phyloP scores from a whole-genome alignment of 2,888 invertebrate species.

The Gnatocerus cornutus region DNA sequence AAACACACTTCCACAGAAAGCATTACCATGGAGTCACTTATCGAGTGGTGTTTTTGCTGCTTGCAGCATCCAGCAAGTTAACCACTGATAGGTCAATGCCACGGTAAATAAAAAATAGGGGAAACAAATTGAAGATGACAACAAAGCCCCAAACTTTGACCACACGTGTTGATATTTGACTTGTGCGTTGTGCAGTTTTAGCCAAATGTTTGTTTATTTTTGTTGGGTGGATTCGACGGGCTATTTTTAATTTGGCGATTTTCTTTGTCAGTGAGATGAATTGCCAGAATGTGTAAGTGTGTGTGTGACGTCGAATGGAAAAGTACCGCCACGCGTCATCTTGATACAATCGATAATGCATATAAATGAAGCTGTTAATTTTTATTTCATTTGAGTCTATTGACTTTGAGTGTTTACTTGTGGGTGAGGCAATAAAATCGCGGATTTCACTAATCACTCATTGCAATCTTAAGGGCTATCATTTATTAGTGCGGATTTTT shows the following conservation, averaged over 20 bases:
- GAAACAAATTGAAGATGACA: background rate
- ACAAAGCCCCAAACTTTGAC: background rate
- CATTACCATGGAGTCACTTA: constrained; percentile 13
- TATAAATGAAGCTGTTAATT: background rate
- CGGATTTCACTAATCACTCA: no score
- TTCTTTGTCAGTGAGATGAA: constrained; percentile 3
- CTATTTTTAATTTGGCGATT: constrained; percentile 16
- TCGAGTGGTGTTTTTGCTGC: constrained; percentile 2
- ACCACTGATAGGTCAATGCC: constrained; percentile 2
- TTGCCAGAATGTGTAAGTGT: background rate
- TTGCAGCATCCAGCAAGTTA: background rate
- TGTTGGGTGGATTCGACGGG: background rate
- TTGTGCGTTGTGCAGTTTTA: constrained; percentile 5
- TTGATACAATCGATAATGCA: background rate
- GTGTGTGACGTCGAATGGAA: background rate
- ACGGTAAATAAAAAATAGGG: background rate
- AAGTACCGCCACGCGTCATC: constrained; percentile 12
- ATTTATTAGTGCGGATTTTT: no score
- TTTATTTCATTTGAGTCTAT: background rate
- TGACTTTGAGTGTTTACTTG: no score
- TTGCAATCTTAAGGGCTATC: no score
- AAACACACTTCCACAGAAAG: constrained; percentile 16
- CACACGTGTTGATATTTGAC: constrained; percentile 4
- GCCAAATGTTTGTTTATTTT: constrained; percentile 17
- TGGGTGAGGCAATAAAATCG: no score